Evolutionary conservation across 2,888 invertebrate species (phyloP), one percentile per base, ranked within the genome.

Genomic region (Dendrolimus houi): DNA sequence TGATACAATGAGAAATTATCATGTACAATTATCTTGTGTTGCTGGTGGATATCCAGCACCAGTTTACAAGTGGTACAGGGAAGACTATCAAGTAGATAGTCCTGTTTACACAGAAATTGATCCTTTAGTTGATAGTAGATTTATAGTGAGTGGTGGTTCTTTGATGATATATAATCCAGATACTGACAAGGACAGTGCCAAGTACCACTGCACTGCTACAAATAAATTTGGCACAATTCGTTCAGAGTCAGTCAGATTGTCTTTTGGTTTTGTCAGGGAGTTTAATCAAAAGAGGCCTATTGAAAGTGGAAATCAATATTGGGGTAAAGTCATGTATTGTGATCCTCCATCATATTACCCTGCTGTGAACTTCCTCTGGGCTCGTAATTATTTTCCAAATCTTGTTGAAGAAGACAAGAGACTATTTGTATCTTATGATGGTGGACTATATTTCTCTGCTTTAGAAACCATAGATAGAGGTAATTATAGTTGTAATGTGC

Each of bases 261-360:
- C 96, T 54, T 98, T 98, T 86, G 98, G 98, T 42, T 95, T 92
- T 74, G 97, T 98, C 64, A 93, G 96, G 75, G 97, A 98, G 81
- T 98, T 98, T 71, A 97, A 97, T 83, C 92, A 96, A 64, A 96
- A 96, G 76, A 92, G 98, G 59, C 94, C 97, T 0, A 91, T 93
- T 54, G 98, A 98, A 84, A 92, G 92, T 62, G 97, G 97, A 8
- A 95, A 96, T 69, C 95, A 97, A 80, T 97, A 97, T 83, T 98
- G 97, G 97, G 98, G 98, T 52, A 98, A 97, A 90, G 95, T 96
- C 0, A 93, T 98, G 65, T 96, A 94, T 66, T 98, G 98, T 85
- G 97, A 98, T 88, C 96, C 98, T 12, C 98, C 98, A 0, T 96
- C 96, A 65, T 96, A 96, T 89, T 98, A 95, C 80, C 97, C 98